Conservation (phyloP, 1,140 invertebrate species). For the Megalopta genalis region DNA sequence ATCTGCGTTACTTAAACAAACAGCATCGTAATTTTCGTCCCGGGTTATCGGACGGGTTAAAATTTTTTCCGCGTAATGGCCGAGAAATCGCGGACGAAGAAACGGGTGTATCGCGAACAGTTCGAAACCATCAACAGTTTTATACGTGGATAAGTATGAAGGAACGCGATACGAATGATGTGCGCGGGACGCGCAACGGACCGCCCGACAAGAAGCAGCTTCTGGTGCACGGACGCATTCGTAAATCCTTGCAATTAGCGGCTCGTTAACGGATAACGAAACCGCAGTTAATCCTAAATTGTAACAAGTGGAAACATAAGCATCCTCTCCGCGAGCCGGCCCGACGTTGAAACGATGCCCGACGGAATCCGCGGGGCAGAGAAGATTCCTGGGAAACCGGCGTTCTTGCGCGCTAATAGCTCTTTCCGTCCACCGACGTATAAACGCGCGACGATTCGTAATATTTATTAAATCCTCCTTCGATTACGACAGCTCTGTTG, state of each 20-base stretch:
- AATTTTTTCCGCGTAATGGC: background rate
- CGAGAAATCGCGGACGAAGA: too few species aligned
- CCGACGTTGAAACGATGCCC: background rate
- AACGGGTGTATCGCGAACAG: background rate
- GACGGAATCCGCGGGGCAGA: background rate
- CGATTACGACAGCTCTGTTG: background rate
- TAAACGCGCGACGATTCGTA: background rate
- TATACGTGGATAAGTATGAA: background rate
- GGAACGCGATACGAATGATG: slow-evolving; percentile 46
- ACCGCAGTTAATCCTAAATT: slow-evolving; percentile 41
- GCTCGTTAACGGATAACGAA: slow-evolving; percentile 54
- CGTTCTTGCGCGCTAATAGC: background rate
- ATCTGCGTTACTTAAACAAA: too few species aligned
- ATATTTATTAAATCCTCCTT: slow-evolving; percentile 15
- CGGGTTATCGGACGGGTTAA: too few species aligned
- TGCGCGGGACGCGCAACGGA: slow-evolving; percentile 29
- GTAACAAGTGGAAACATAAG: background rate
- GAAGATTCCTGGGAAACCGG: background rate
- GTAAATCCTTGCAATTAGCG: slow-evolving; percentile 71
- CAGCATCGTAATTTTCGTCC: too few species aligned
- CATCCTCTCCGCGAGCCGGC: background rate
- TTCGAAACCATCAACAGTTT: background rate
- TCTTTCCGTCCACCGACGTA: background rate
- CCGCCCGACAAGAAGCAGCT: slow-evolving; percentile 37
- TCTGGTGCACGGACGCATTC: slow-evolving; percentile 60